phyloP scores from a whole-genome alignment of 2,113 vertebrate species.

The Atlantisia rogersi region DNA sequence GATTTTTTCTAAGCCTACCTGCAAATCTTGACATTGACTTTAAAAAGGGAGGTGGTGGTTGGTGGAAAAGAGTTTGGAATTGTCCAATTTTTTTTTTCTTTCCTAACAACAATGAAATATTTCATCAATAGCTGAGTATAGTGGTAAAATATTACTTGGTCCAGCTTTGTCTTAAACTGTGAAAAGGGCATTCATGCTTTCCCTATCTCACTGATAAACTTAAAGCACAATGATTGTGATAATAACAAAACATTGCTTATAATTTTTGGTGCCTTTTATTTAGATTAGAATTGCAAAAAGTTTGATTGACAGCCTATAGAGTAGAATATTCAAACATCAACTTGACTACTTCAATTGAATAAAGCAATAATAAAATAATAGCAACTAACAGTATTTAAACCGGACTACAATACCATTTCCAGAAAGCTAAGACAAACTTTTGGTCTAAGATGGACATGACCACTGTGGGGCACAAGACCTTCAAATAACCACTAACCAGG shows the following conservation, averaged over 20 bases:
- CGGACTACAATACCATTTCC: neutral
- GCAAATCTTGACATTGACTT: neutral
- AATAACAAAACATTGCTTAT: neutral
- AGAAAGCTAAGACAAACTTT: neutral
- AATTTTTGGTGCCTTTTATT: neutral
- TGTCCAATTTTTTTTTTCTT: neutral
- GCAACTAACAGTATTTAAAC: neutral
- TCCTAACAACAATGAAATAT: neutral
- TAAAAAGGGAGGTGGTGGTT: neutral
- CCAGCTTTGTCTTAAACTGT: neutral
- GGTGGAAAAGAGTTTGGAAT: neutral
- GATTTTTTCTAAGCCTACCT: neutral
- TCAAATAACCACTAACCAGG: neutral
- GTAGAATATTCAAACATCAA: neutral
- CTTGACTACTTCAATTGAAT: neutral
- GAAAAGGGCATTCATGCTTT: neutral
- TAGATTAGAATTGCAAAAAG: neutral
- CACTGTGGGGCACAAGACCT: neutral
- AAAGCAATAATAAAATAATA: neutral
- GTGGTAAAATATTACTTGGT: neutral
- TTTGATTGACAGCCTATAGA: neutral
- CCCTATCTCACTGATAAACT: neutral
- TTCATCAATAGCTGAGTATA: neutral
- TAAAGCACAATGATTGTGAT: neutral
- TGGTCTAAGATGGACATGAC: neutral